Evolutionary conservation across 1,140 invertebrate species (phyloP), one percentile per base, ranked within the genome.

Genomic region (Dufourea novaeangliae): DNA sequence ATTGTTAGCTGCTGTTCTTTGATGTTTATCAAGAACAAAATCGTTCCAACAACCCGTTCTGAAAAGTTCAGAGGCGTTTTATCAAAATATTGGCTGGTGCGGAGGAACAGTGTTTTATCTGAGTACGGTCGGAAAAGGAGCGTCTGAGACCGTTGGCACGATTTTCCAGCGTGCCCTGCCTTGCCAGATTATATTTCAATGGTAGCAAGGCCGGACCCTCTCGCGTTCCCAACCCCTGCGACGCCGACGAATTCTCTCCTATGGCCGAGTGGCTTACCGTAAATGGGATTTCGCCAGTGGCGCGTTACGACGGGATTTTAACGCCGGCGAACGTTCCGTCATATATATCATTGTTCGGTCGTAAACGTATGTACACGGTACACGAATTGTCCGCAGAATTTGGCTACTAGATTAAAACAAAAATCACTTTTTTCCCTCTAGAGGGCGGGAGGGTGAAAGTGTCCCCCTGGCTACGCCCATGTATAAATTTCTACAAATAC

Each of bases 111-210:
- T n/a, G 32, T 67, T 54, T 39, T 27, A 27, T 27, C 22, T 14
- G 8, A 11, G 34, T 10, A 22, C 1, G 20, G 8, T 37, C n/a
- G 50, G 32, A 20, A 54, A 61, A 54, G 27, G 22, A 27, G 32
- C n/a, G 32, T 27, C n/a, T 63, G 50, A 41, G 50, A 64, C 74
- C 54, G 78, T 77, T 84, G 84, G 82, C 84, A 80, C 69, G 77
- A 72, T 82, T 82, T 78, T 74, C 34, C 27, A 22, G n/a, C 44
- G 32, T 64, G 57, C 6, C 29, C 0, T 29, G 22, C n/a, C 34
- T 44, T 46, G 39, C 57, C 29, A 72, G 70, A 62, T 63, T 72
- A 72, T 39, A 63, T 72, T 72, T 62, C 44, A 62, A 72, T 72
- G 57, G 27, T 29, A 62, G 56, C 63, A 2, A 50, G 57, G 4